A percentile compares a stretch with the other conserved stretches of the same genome.
Conservation (phyloP, 2,888 invertebrate genomes). For the Anodontia alba region DNA sequence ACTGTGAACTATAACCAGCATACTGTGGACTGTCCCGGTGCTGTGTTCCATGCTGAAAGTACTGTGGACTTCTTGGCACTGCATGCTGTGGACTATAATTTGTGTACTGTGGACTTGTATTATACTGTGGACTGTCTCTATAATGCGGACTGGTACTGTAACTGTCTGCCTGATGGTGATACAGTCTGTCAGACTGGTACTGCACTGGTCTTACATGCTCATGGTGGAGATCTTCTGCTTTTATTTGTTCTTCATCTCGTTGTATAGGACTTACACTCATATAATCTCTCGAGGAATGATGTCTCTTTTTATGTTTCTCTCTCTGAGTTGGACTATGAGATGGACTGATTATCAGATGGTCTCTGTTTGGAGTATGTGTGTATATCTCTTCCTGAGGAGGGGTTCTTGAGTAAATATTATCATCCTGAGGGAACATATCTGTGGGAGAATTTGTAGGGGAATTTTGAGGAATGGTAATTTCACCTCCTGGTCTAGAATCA, state of each 20-base stretch:
- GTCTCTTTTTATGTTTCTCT: slow-evolving; percentile 21
- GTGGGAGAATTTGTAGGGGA: slow-evolving; percentile 53
- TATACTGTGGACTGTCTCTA: slow-evolving; percentile 16
- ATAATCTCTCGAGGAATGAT: slow-evolving; percentile 28
- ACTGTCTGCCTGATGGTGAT: slow-evolving; percentile 1
- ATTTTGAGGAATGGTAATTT: slow-evolving; percentile 32
- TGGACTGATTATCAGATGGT: slow-evolving; percentile 6
- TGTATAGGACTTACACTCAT: slow-evolving; percentile 57
- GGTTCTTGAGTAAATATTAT: slow-evolving; percentile 19
- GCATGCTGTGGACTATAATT: slow-evolving; percentile 45
- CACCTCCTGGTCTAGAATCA: slow-evolving; percentile 21
- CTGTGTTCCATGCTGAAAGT: neutral
- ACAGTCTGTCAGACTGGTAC: slow-evolving; percentile 12
- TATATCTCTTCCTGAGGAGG: slow-evolving; percentile 12
- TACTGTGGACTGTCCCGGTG: slow-evolving; percentile 9
- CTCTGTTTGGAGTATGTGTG: slow-evolving; percentile 6
- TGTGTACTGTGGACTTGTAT: slow-evolving; percentile 14
- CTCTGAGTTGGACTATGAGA: slow-evolving; percentile 13
- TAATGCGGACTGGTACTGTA: slow-evolving; percentile 35
- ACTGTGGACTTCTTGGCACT: slow-evolving; percentile 6
- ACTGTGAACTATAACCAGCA: neutral
- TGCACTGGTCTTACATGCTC: neutral
- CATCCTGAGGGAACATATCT: slow-evolving; percentile 31
- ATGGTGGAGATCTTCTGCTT: slow-evolving; percentile 42
- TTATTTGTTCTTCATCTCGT: slow-evolving; percentile 52